phyloP scores from a whole-genome alignment of 2,888 invertebrate species.

The Axea sp. region DNA sequence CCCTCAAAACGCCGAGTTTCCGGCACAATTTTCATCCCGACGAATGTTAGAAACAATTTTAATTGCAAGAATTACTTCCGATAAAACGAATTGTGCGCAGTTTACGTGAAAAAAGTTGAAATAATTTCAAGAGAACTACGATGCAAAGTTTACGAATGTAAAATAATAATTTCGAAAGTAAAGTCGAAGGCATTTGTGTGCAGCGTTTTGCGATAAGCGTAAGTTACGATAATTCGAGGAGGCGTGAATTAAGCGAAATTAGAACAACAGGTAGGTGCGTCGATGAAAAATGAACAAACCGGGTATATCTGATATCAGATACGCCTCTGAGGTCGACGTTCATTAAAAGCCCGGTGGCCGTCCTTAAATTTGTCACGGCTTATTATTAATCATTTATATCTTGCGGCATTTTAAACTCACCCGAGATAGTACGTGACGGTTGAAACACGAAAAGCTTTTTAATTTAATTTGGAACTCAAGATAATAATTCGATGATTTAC shows the following conservation, averaged over 20 bases:
- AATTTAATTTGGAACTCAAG: slow-evolving; percentile 51
- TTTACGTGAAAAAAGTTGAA: no score
- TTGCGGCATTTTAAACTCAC: slow-evolving; percentile 33
- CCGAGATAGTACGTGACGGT: slow-evolving; percentile 38
- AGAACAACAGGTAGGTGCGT: slow-evolving; percentile 61
- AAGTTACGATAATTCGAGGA: slow-evolving; percentile 21
- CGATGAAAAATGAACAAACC: slow-evolving; percentile 55
- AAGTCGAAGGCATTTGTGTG: neutral
- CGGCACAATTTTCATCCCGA: slow-evolving; percentile 6
- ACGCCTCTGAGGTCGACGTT: slow-evolving; percentile 35
- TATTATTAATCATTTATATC: slow-evolving; percentile 60
- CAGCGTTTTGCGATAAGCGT: neutral
- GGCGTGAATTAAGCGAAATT: slow-evolving; percentile 43
- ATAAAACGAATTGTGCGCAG: no score
- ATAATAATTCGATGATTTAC: slow-evolving; percentile 51
- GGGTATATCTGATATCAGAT: slow-evolving; percentile 55
- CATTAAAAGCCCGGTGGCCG: slow-evolving; percentile 45
- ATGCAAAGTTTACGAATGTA: no score
- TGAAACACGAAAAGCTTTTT: slow-evolving; percentile 52
- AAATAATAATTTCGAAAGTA: no score
- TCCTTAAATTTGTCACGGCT: slow-evolving; percentile 58
- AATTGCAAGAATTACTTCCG: slow-evolving; percentile 6
- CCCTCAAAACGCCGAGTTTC: slow-evolving; percentile 2
- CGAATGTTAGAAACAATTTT: slow-evolving; percentile 10
- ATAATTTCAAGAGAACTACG: neutral